A percentile compares a stretch with the other conserved stretches of the same genome.
Conservation (phyloP, 2,113 vertebrate genomes). For the Apus apus region DNA sequence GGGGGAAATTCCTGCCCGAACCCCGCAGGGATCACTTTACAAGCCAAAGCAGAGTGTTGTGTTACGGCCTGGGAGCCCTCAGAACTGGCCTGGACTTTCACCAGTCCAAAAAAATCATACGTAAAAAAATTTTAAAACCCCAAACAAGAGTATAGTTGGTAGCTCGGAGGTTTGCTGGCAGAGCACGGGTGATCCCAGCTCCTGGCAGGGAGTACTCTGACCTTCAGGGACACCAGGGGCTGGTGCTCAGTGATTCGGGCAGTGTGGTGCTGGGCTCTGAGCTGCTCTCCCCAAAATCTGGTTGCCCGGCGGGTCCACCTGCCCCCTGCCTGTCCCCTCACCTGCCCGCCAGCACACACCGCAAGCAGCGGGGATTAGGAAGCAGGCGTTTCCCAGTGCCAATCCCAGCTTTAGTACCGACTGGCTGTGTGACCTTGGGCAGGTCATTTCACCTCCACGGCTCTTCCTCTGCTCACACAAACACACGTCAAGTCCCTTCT, state of each 20-base stretch:
- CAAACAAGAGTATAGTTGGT: background rate
- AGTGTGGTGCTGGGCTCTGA: background rate
- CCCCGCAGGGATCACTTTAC: constrained; percentile 60
- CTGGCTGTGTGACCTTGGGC: constrained; percentile 19
- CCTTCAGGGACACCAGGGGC: constrained; percentile 7
- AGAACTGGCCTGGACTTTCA: background rate
- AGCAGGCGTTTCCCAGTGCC: background rate
- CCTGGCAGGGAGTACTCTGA: constrained; percentile 21
- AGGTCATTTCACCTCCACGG: constrained; percentile 23
- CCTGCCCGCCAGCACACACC: fast-evolving
- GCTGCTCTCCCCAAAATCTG: background rate
- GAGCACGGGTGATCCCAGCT: background rate
- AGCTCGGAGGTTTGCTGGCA: background rate
- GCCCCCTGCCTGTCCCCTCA: background rate
- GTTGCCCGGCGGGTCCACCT: fast-evolving
- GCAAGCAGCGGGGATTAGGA: background rate
- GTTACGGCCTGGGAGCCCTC: constrained; percentile 38
- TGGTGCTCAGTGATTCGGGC: background rate
- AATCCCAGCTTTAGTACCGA: background rate
- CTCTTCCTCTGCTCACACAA: background rate
- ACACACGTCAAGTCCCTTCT: background rate
- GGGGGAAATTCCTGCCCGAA: constrained; percentile 30
- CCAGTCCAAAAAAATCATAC: background rate
- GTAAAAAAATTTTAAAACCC: too few relatives aligned
- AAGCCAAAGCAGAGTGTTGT: constrained; percentile 24